Evolutionary conservation across 2,797 vertebrate species (phyloP).

Genomic region (Pangasius sanitwongsei): DNA sequence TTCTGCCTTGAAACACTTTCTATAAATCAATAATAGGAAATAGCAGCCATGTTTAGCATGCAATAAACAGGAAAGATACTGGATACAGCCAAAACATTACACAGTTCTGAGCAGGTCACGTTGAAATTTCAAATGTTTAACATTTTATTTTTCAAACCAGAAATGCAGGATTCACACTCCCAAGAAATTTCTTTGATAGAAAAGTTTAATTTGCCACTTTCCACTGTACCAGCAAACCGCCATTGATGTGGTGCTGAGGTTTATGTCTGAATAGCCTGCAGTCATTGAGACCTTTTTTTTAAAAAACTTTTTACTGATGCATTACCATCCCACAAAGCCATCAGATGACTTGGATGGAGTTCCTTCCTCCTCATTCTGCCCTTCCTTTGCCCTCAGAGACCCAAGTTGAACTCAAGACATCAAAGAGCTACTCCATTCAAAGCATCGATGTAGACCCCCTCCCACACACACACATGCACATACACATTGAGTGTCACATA

Average conservation of each 20-base stretch:
- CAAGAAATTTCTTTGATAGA: background rate
- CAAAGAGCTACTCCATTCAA: constrained; percentile 70
- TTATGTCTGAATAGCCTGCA: constrained; percentile 48
- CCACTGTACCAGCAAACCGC: background rate
- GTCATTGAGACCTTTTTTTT: constrained; percentile 35
- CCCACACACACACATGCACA: constrained; percentile 41
- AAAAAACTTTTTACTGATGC: constrained; percentile 28
- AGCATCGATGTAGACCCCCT: constrained; percentile 60
- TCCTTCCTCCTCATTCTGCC: constrained; percentile 51
- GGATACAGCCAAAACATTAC: background rate
- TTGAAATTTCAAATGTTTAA: background rate
- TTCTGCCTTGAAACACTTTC: background rate
- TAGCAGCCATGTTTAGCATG: background rate
- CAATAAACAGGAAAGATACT: too few relatives aligned
- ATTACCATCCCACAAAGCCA: constrained; percentile 47
- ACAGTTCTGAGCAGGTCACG: background rate
- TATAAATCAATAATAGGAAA: background rate
- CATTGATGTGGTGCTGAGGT: constrained; percentile 37
- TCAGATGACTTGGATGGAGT: constrained; percentile 57
- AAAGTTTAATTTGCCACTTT: background rate
- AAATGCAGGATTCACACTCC: background rate
- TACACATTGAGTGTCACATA: constrained; percentile 55
- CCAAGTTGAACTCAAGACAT: constrained; percentile 67
- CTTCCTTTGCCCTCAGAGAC: constrained; percentile 63
- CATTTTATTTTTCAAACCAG: background rate